phyloP scores from a whole-genome alignment of 2,113 vertebrate genomes.

The Dipodomys merriami region DNA sequence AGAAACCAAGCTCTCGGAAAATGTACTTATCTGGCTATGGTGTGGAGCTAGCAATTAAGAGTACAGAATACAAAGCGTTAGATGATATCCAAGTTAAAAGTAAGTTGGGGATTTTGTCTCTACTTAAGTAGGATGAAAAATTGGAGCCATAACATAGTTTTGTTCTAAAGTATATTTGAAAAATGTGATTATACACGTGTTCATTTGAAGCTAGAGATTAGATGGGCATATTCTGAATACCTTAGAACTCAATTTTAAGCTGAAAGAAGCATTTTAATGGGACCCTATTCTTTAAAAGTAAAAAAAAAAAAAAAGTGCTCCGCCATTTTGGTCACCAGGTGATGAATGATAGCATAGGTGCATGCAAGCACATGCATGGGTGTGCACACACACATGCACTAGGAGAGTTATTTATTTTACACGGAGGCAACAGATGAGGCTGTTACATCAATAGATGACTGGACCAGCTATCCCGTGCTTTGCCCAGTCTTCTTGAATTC shows the following conservation, averaged over 20 bases:
- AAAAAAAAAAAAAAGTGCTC: not conserved
- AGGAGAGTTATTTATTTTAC: too few species aligned
- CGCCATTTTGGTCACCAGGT: not conserved
- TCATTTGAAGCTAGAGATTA: not conserved
- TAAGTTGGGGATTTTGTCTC: constrained; percentile 79
- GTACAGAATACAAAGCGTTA: constrained; percentile 97
- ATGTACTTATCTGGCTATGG: constrained; percentile 97
- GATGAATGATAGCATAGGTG: not conserved
- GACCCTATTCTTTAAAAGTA: not conserved
- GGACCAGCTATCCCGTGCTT: not conserved
- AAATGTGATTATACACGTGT: constrained; percentile 32
- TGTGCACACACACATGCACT: too few species aligned
- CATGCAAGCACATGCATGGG: too few species aligned
- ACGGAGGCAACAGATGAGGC: not conserved
- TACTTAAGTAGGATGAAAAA: constrained; percentile 2
- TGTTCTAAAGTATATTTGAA: not conserved
- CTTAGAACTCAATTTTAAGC: constrained; percentile 43
- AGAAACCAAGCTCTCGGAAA: constrained; percentile 90
- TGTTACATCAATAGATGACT: not conserved
- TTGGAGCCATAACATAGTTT: not conserved
- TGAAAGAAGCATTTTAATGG: constrained; percentile 33
- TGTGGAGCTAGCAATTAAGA: constrained; percentile 98
- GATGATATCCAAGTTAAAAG: constrained; percentile 95
- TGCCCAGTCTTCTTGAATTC: not conserved
- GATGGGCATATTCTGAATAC: not conserved